Conservation (phyloP, 2,888 invertebrate genomes). For the Pycnomerus fuliginosus region DNA sequence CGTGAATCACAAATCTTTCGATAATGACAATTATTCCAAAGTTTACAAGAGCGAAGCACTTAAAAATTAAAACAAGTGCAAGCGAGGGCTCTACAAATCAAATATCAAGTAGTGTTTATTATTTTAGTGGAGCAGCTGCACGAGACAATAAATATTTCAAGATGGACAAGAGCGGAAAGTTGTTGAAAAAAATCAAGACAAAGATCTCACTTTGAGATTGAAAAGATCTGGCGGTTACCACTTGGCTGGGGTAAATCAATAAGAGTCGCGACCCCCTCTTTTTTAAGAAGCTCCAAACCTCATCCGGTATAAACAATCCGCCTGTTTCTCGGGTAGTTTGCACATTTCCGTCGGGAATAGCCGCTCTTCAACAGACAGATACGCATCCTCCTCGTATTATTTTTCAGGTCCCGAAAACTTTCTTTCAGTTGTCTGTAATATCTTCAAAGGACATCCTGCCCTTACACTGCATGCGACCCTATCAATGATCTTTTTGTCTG, state of each 20-base stretch:
- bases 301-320: conserved; percentile 44
- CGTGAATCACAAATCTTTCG: too few relatives aligned
- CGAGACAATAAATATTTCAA: conserved; percentile 39
- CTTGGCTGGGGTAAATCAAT: conserved; percentile 13
- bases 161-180: conserved; percentile 34
- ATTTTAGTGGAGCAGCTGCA: conserved; percentile 30
- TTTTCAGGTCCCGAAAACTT: conserved; percentile 19
- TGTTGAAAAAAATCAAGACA: conserved; percentile 36
- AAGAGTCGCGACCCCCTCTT: conserved; percentile 8
- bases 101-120: conserved; percentile 23
- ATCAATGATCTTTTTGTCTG: too few relatives aligned
- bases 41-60: too few relatives aligned
- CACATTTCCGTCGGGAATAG: conserved; percentile 32
- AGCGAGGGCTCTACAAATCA: conserved; percentile 18
- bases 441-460: conserved; percentile 35
- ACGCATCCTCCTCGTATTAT: conserved; percentile 21
- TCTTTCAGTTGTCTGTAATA: conserved; percentile 24
- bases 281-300: conserved; percentile 28
- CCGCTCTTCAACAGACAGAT: conserved; percentile 3
- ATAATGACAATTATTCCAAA: too few relatives aligned
- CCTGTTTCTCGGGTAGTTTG: conserved; percentile 35
- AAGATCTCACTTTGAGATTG: conserved; percentile 33
- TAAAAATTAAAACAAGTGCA: conserved; percentile 21
- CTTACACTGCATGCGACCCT: conserved; percentile 31
- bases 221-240: background rate